Percentiles rank a stretch among this genome's conserved stretches.
phyloP scores from a whole-genome alignment of 2,888 invertebrate genomes.

The Atethmia centrago region DNA sequence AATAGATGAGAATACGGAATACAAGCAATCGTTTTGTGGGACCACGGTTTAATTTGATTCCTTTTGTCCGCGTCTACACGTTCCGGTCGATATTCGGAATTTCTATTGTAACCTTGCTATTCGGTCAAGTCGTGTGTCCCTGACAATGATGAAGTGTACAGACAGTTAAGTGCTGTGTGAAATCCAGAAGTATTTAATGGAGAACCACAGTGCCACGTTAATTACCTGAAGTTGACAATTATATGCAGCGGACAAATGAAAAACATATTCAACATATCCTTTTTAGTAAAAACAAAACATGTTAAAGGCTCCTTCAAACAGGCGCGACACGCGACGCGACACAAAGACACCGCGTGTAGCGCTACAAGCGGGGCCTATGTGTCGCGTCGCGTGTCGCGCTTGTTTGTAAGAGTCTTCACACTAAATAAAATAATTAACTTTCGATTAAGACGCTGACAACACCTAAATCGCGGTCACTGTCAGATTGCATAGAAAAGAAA shows the following conservation, averaged over 20 bases:
- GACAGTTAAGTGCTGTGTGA: slow-evolving; percentile 10
- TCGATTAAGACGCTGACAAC: too few relatives aligned
- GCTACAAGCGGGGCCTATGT: too few relatives aligned
- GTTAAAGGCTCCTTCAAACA: too few relatives aligned
- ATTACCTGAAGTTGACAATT: not conserved
- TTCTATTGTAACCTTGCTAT: slow-evolving; percentile 46
- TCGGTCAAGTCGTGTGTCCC: slow-evolving; percentile 16
- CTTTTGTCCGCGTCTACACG: slow-evolving; percentile 44
- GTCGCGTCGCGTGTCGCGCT: too few relatives aligned
- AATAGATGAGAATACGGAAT: slow-evolving; percentile 43
- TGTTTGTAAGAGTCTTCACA: too few relatives aligned
- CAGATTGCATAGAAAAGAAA: too few relatives aligned
- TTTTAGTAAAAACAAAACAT: not conserved
- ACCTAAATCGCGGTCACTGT: too few relatives aligned
- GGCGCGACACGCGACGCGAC: too few relatives aligned
- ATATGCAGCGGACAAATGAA: not conserved
- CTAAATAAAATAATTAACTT: slow-evolving; percentile 4
- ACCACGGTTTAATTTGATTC: slow-evolving; percentile 53
- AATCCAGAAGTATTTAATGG: slow-evolving; percentile 3
- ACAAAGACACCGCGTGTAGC: too few relatives aligned
- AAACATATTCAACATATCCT: not conserved
- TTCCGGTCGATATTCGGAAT: slow-evolving; percentile 36
- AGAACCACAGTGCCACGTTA: not conserved
- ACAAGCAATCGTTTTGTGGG: slow-evolving; percentile 53
- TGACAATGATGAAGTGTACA: slow-evolving; percentile 28